Evolutionary conservation across 2,113 vertebrate species (phyloP).

Genomic region (Urocitellus parryii): DNA sequence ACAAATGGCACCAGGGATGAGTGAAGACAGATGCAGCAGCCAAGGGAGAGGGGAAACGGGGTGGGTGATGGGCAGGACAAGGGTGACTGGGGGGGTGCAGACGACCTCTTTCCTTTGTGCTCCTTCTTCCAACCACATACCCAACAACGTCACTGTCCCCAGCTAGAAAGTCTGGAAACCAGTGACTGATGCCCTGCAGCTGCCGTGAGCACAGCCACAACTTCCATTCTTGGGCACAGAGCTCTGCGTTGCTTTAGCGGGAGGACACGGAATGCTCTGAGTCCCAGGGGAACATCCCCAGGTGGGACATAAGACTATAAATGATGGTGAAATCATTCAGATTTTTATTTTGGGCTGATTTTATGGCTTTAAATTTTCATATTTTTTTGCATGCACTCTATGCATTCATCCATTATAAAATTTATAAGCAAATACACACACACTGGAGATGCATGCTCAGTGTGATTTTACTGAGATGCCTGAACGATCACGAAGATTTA

Average conservation of each 20-base stretch:
- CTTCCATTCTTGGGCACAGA: neutral
- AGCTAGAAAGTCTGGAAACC: neutral
- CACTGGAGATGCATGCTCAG: neutral
- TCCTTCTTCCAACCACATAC: neutral
- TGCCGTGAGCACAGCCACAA: neutral
- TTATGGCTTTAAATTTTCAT: neutral
- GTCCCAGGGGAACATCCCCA: neutral
- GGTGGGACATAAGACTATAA: neutral
- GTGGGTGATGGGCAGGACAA: neutral
- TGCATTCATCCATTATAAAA: neutral
- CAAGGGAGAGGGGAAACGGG: neutral
- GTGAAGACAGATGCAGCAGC: neutral
- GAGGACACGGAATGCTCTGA: neutral
- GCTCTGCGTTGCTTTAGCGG: neutral
- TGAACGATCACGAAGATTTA: neutral
- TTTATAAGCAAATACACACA: neutral
- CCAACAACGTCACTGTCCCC: neutral
- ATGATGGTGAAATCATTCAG: neutral
- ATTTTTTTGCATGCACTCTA: neutral
- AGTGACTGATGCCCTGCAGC: neutral
- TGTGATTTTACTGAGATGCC: neutral
- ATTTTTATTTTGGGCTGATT: slow-evolving; percentile 12
- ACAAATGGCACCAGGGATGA: neutral
- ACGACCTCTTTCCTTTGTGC: neutral
- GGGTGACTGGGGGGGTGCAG: neutral